Conservation (phyloP, 2,888 invertebrate genomes). For the Caenorhabditis doughertyi region DNA sequence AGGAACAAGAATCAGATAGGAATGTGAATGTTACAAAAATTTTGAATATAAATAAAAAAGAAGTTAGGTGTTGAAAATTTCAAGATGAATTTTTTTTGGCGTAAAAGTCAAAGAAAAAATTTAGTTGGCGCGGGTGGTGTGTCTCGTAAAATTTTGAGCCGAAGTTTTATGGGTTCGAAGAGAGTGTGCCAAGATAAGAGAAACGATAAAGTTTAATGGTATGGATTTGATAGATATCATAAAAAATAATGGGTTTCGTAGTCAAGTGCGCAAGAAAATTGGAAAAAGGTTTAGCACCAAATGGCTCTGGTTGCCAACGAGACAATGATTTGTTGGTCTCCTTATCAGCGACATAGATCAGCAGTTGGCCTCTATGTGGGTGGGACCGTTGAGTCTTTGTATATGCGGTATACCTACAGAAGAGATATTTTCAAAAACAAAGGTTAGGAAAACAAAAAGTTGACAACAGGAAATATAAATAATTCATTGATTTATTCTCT, state of each 20-base stretch:
- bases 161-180: constrained; percentile 40
- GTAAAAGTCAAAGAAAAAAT: constrained; percentile 11
- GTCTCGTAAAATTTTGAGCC: constrained; percentile 54
- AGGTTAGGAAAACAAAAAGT: background rate
- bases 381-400: background rate
- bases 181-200: constrained; percentile 28
- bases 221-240: constrained; percentile 54
- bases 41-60: background rate
- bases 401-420: no score
- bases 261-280: constrained; percentile 31
- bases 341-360: background rate
- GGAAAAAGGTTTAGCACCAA: background rate
- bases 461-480: background rate
- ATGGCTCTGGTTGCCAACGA: constrained; percentile 7
- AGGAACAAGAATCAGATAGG: background rate
- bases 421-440: no score
- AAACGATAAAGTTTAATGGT: constrained; percentile 39
- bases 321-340: background rate
- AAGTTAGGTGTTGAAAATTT: background rate
- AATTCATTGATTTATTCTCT: constrained; percentile 1
- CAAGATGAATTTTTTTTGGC: background rate
- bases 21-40: background rate
- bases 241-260: constrained; percentile 32
- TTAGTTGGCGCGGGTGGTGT: constrained; percentile 11
- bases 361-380: background rate